Percentiles rank a stretch among this genome's conserved stretches.
Evolutionary conservation across 1,140 invertebrate species (phyloP).

Genomic region (Drosophila triauraria): DNA sequence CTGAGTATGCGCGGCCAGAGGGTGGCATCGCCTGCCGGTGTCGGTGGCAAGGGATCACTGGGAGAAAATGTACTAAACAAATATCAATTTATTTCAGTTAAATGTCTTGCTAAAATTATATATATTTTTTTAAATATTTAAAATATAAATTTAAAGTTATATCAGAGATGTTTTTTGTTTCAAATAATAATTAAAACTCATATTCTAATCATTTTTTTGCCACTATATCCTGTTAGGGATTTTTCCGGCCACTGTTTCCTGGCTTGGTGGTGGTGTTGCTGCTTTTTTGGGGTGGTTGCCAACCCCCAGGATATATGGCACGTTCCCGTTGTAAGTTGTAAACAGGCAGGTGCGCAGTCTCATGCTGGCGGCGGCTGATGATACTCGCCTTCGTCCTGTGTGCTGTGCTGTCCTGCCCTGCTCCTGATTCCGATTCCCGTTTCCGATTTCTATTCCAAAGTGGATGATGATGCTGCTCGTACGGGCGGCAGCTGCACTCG

Average conservation of each 20-base stretch:
- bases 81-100: neutral
- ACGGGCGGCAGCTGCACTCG: slow-evolving; percentile 59
- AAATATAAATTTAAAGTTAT: too few relatives aligned
- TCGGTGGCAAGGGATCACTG: slow-evolving; percentile 14
- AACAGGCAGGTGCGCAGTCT: slow-evolving; percentile 76
- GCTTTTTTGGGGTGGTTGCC: slow-evolving; percentile 69
- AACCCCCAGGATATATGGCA: slow-evolving; percentile 80
- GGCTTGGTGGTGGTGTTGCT: slow-evolving; percentile 45
- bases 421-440: slow-evolving; percentile 30
- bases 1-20: slow-evolving; percentile 50
- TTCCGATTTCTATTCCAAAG: slow-evolving; percentile 19
- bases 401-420: slow-evolving; percentile 22
- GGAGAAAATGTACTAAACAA: neutral
- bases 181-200: neutral
- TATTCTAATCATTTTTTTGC: neutral
- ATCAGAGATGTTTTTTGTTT: too few relatives aligned
- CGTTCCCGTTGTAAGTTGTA: slow-evolving; percentile 80
- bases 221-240: neutral
- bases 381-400: slow-evolving; percentile 43
- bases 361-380: slow-evolving; percentile 71
- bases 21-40: slow-evolving; percentile 52
- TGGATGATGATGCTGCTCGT: slow-evolving; percentile 44
- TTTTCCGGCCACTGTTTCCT: slow-evolving; percentile 18
- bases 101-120: neutral
- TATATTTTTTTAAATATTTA: neutral